Evolutionary conservation across 2,113 vertebrate genomes (phyloP), one percentile per base, ranked within the genome.

Genomic region (Thunnus thynnus): DNA sequence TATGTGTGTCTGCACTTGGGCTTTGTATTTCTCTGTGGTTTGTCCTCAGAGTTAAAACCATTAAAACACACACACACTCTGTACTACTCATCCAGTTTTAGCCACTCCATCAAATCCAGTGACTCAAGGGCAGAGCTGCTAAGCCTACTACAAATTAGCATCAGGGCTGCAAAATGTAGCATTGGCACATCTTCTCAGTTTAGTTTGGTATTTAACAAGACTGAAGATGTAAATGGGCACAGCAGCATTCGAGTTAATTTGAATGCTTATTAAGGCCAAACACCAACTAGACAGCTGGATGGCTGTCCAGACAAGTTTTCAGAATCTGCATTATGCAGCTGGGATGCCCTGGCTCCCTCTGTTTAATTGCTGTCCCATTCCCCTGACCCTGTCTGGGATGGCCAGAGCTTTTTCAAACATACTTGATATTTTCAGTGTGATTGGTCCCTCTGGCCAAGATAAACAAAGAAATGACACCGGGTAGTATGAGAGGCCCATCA

Each of bases 221-320:
- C 56, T 48, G 17, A 36, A n/a, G 22, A 71, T 77, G 46, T 47
- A 47, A 72, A 66, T 58, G 52, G 44, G 32, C 20, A n/a, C 51
- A 32, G 73, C 18, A 36, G 65, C 11, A 25, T 12, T 44, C 41
- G 5, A 52, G 44, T 57, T 65, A 1, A 55, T 72, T 67, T 67
- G 25, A 78, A 48, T 52, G 18, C 36, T 72, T 22, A 83, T 83
- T 58, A 66, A 55, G 68, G 72, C 25, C 32, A 47, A 77, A 60
- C 25, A 46, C 36, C 46, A 44, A 32, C 22, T 46, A 47, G 60
- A 50, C 48, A 9, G 36, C 36, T 41, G 6, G 64, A 63, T 3
- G 0, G 52, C 27, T 70, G 50, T 75, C 7, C 1, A 57, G 32
- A 75, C 36, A 1, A n/a, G 27, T 44, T 76, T 57, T 70, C 25